Evolutionary conservation across 2,113 vertebrate genomes (phyloP).

Genomic region (Capricornis sumatraensis): DNA sequence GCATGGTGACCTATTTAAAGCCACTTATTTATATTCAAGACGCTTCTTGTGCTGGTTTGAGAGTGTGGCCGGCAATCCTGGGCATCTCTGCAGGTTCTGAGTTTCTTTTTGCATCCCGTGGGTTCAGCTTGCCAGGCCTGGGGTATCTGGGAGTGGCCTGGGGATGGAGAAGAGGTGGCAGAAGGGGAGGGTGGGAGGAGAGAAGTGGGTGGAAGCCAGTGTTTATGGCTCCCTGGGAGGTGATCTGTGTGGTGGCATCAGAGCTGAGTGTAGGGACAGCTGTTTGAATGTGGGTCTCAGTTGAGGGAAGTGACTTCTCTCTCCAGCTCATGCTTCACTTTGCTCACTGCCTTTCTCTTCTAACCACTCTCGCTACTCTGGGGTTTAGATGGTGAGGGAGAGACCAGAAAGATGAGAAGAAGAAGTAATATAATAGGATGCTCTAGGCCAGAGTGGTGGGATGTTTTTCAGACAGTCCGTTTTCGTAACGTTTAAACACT

Average conservation of each 20-base stretch:
- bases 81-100: constrained; percentile 56
- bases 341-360: neutral
- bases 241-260: too few species aligned
- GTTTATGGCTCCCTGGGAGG: neutral
- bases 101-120: constrained; percentile 27
- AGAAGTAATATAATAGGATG: too few species aligned
- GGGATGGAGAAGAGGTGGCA: neutral
- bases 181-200: neutral
- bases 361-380: neutral
- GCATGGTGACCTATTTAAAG: constrained; percentile 84
- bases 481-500: neutral
- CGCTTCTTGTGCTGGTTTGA: constrained; percentile 71
- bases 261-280: neutral
- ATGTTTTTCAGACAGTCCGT: neutral
- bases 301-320: neutral
- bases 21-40: constrained; percentile 84
- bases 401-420: neutral
- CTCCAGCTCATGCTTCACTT: neutral
- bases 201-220: neutral
- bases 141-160: neutral
- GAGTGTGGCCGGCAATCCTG: constrained; percentile 53
- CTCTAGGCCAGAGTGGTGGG: neutral
- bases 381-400: neutral
- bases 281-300: neutral
- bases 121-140: neutral